phyloP scores from a whole-genome alignment of 2,888 invertebrate species.

The Argyresthia albistria region DNA sequence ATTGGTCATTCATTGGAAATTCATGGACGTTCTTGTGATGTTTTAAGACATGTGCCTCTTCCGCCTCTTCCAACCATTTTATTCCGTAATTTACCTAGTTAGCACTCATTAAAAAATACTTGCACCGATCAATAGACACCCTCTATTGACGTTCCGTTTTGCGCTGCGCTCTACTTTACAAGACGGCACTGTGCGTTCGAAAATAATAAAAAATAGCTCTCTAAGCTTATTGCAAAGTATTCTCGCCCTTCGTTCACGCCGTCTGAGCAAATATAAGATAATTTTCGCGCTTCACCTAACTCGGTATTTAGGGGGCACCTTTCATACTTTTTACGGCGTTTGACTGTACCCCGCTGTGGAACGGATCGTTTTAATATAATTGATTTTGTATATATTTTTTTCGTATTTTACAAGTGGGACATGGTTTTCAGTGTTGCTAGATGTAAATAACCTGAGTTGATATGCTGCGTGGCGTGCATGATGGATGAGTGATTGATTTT shows the following conservation, averaged over 20 bases:
- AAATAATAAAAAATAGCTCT: slow-evolving; percentile 60
- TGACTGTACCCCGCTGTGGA: slow-evolving; percentile 26
- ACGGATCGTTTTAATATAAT: slow-evolving; percentile 48
- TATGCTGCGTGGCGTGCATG: too few species aligned
- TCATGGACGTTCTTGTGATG: too few species aligned
- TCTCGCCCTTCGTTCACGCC: slow-evolving; percentile 69
- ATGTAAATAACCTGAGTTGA: not conserved
- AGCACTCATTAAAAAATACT: too few species aligned
- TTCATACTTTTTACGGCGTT: slow-evolving; percentile 65
- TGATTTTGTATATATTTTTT: slow-evolving; percentile 54
- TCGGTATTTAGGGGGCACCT: slow-evolving; percentile 70
- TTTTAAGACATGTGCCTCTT: too few species aligned
- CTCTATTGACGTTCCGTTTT: not conserved
- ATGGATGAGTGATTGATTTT: too few species aligned
- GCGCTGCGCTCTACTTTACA: slow-evolving; percentile 37
- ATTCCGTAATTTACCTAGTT: too few species aligned
- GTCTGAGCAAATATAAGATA: slow-evolving; percentile 72
- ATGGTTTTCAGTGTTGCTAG: not conserved
- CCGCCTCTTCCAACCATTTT: too few species aligned
- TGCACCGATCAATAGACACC: not conserved
- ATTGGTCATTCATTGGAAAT: too few species aligned
- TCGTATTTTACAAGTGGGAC: not conserved
- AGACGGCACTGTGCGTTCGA: slow-evolving; percentile 43
- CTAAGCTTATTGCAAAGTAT: slow-evolving; percentile 73
- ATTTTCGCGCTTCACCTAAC: slow-evolving; percentile 70